Evolutionary conservation across 2,888 invertebrate species (phyloP).

Genomic region (Encarsia formosa): DNA sequence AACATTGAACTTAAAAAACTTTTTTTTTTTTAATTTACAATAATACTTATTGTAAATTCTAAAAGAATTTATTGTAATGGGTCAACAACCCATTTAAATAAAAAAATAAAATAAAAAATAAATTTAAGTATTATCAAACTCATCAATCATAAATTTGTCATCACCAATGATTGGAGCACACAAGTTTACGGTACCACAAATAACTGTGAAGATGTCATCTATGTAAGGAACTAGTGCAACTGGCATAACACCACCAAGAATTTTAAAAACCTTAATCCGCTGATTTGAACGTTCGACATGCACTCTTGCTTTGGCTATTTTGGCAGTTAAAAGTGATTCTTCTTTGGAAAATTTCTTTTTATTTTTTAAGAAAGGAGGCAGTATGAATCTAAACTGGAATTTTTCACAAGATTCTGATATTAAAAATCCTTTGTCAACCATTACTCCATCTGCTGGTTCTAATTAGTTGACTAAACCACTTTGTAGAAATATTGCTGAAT

Average conservation of each 20-base stretch:
- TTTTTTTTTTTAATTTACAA: too few relatives aligned
- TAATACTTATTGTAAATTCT: too few relatives aligned
- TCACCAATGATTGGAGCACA: conserved; percentile 5
- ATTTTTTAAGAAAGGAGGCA: conserved; percentile 26
- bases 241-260: conserved; percentile 3
- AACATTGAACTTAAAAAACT: too few relatives aligned
- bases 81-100: too few relatives aligned
- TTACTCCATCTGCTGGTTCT: conserved; percentile 27
- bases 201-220: not conserved
- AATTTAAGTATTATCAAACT: too few relatives aligned
- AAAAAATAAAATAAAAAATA: too few relatives aligned
- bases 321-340: conserved; percentile 17
- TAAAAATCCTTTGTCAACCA: conserved; percentile 24
- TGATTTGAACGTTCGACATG: conserved; percentile 31
- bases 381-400: conserved; percentile 17
- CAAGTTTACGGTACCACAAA: conserved; percentile 6
- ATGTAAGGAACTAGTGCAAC: not conserved
- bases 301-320: conserved; percentile 28
- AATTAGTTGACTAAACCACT: conserved; percentile 18
- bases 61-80: too few relatives aligned
- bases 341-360: conserved; percentile 27
- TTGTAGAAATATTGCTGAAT: conserved; percentile 19
- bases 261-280: too few relatives aligned
- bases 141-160: conserved; percentile 12
- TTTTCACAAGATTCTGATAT: conserved; percentile 25